Evolutionary conservation across 2,113 vertebrate species (phyloP).

Genomic region (Heterochromis multidens): DNA sequence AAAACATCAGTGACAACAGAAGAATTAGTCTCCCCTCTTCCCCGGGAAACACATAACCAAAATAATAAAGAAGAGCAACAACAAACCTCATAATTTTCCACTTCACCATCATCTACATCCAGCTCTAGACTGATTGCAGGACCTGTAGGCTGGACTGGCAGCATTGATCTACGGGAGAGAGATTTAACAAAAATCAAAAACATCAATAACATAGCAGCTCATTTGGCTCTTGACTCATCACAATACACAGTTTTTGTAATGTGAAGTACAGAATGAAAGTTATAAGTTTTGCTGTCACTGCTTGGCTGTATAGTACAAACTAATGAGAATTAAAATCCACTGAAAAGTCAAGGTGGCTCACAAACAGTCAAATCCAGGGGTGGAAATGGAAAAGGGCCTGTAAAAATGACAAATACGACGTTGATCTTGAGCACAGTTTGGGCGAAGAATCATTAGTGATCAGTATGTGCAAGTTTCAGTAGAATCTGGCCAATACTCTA

Average conservation of each 20-base stretch:
- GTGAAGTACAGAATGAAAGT: neutral
- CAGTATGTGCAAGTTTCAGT: neutral
- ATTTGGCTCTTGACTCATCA: neutral
- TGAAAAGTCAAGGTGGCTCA: neutral
- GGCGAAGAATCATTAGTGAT: neutral
- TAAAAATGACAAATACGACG: neutral
- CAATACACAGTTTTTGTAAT: neutral
- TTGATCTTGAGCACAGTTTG: neutral
- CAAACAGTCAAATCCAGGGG: neutral
- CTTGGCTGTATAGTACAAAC: neutral
- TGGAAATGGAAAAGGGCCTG: neutral
- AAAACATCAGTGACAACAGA: neutral
- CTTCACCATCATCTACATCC: slow-evolving; percentile 98
- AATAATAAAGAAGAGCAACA: neutral
- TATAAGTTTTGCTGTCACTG: neutral
- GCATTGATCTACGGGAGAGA: slow-evolving; percentile 85
- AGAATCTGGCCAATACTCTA: neutral
- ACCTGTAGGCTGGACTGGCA: slow-evolving; percentile 95
- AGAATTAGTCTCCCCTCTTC: neutral
- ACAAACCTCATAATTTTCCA: slow-evolving; percentile 96
- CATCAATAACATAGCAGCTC: neutral
- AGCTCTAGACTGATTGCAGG: slow-evolving; percentile 96
- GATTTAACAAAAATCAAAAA: neutral
- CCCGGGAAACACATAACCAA: neutral
- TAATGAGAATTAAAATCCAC: neutral